Evolutionary conservation across 2,113 vertebrate species (phyloP).

Genomic region (Accipiter cooperii): DNA sequence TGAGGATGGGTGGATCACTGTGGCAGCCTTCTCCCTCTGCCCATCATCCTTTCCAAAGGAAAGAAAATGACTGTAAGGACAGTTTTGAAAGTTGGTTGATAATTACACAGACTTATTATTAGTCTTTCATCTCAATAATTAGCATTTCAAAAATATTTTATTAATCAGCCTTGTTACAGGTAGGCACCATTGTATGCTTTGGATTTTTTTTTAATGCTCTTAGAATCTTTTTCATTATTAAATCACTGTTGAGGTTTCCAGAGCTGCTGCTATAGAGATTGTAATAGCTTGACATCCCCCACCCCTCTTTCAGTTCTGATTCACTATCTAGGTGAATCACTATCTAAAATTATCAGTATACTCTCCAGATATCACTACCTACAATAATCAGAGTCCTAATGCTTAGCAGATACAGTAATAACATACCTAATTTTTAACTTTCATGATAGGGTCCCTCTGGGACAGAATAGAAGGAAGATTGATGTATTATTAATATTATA

Average conservation of each 20-base stretch:
- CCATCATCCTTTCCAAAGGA: slow-evolving; percentile 19
- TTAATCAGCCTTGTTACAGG: not conserved
- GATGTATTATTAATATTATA: slow-evolving; percentile 34
- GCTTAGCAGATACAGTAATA: slow-evolving; percentile 1
- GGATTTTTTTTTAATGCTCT: not conserved
- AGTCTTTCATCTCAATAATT: not conserved
- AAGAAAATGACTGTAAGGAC: not conserved
- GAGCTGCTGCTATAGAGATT: not conserved
- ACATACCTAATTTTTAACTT: slow-evolving; percentile 19
- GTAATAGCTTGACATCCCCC: not conserved
- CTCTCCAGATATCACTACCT: slow-evolving; percentile 17
- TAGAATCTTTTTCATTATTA: not conserved
- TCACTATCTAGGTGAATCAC: not conserved
- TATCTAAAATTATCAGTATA: slow-evolving; percentile 11
- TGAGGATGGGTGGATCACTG: not conserved
- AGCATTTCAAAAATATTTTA: slow-evolving; percentile 37
- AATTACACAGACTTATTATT: slow-evolving; percentile 2
- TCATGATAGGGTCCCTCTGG: not conserved
- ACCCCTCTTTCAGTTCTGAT: not conserved
- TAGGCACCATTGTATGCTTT: not conserved
- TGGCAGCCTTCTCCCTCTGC: not conserved
- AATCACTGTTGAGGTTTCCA: not conserved
- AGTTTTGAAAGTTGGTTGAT: not conserved
- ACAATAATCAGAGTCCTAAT: slow-evolving; percentile 7
- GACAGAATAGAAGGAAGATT: not conserved